Base-by-base conservation (phyloP, 2,113 vertebrate genomes). In the Petrocephalus zakoni region DNA sequence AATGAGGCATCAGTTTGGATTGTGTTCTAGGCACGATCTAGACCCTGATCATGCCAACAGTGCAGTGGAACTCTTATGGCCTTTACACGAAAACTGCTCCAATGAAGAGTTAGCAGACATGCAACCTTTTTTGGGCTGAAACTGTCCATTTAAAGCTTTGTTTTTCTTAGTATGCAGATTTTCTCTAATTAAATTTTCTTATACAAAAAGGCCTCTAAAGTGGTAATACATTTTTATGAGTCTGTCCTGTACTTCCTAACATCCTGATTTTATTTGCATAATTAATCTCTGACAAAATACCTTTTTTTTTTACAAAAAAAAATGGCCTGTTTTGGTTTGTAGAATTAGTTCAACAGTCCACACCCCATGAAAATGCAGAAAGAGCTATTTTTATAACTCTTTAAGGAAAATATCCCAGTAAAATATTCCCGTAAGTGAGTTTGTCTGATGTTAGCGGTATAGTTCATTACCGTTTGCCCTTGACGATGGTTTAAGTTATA, bases 261-360 rank as follows among this genome's bases (percentile, higher is more conserved):
- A 86, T 86, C 25, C 10, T 15, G 5, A 8, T 25, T 22, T 29
- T 55, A 17, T 34, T 22, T 86, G 84, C 11, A 85, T 53, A 15
- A 85, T 85, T 85, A 22, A 85, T 85, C n/a, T 52, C 49, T 51
- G n/a, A 53, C 46, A 85, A 49, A 85, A 85, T 49, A n/a, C 49
- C 52, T 53, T 42, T 42, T 42, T 34, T 29, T 82, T 82, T 81
- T 8, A 0, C 42, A 49, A 85, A 85, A 52, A 29, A 34, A 56
- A 11, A 19, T 3, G 3, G 49, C 17, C n/a, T 21, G 25, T 53
- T 55, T 83, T 49, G 42, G 22, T 46, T 83, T 83, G 4, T 47
- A 83, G 21, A 52, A 85, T 55, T 37, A 37, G n/a, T 56, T 86
- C 13, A 55, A 34, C n/a, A 52, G 17, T 34, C 29, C 25, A 34